Evolutionary conservation across 2,888 invertebrate species (phyloP).

Genomic region (Hypena proboscidalis): DNA sequence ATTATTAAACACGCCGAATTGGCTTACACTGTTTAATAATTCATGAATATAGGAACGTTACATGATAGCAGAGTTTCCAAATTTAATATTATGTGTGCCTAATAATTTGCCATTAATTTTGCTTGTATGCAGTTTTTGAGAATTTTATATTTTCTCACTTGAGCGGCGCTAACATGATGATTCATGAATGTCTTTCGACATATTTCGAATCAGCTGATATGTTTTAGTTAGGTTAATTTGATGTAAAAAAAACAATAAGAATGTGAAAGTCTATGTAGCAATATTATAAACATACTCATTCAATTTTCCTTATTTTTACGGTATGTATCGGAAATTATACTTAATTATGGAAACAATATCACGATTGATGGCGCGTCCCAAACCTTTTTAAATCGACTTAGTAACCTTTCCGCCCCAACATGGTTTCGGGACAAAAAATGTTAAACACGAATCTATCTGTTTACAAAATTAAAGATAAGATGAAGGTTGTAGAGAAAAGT

Average conservation of each 20-base stretch:
- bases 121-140: constrained; percentile 5
- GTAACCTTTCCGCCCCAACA: constrained; percentile 26
- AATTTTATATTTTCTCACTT: no score
- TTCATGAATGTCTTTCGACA: no score
- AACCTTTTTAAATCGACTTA: constrained; percentile 40
- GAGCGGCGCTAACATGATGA: no score
- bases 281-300: no score
- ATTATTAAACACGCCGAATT: constrained; percentile 62
- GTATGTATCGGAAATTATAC: constrained; percentile 20
- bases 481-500: no score
- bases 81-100: constrained; percentile 27
- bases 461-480: constrained; percentile 19
- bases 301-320: no score
- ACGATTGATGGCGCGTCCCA: constrained; percentile 18
- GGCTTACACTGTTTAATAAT: constrained; percentile 54
- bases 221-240: no score
- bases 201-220: no score
- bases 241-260: no score
- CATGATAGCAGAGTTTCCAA: constrained; percentile 30
- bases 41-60: constrained; percentile 44
- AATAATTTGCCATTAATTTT: constrained; percentile 35
- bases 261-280: no score
- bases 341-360: constrained; percentile 45
- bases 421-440: constrained; percentile 15
- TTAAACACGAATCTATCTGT: constrained; percentile 22